Evolutionary conservation across 2,113 vertebrate species (phyloP), one percentile per base, ranked within the genome.

Genomic region (Glaucomys volans): DNA sequence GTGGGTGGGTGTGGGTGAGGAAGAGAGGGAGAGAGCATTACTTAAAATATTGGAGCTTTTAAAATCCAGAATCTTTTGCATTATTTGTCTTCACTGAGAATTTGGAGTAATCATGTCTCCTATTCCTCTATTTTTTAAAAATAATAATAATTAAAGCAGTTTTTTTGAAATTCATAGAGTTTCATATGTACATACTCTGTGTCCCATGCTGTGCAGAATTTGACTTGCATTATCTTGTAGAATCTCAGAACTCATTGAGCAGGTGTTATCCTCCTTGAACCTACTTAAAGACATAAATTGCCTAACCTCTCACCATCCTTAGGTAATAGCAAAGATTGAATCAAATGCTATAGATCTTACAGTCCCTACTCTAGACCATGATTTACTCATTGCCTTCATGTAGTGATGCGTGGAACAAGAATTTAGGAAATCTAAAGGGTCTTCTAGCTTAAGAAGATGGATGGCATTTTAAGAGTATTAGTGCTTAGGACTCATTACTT

Each of bases 381-480:
- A 42, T 44, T 52, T 57, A 44, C 42, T 69, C 59, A 50, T 89
- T 83, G 20, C 69, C 42, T 89, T 76, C 20, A 9, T 74, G 59
- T 59, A 87, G 35, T 67, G 6, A 30, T 75, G 44, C 30, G 28
- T 80, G 11, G 7, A 5, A 74, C 18, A 47, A 77, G 42, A 90
- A 71, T 90, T 90, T 80, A 94, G 77, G 54, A 94, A 87, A 90
- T 62, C 18, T 76, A 28, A 40, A 69, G 18, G 30, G 59, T 57
- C 20, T 10, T 62, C 26, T 42, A 30, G n/a, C 12, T 44, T 82
- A 24, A 94, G 87, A 93, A 50, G 26, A 64, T 66, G 62, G 26
- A 32, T 89, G 50, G 35, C 17, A 20, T 90, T n/a, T 67, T 67
- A 59, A 79, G 69, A 74, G 14, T 40, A 72, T 10, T 74, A 24